A percentile compares a stretch with the other conserved stretches of the same genome.
Evolutionary conservation across 2,797 vertebrate species (phyloP).

Genomic region (Acanthornis magna): DNA sequence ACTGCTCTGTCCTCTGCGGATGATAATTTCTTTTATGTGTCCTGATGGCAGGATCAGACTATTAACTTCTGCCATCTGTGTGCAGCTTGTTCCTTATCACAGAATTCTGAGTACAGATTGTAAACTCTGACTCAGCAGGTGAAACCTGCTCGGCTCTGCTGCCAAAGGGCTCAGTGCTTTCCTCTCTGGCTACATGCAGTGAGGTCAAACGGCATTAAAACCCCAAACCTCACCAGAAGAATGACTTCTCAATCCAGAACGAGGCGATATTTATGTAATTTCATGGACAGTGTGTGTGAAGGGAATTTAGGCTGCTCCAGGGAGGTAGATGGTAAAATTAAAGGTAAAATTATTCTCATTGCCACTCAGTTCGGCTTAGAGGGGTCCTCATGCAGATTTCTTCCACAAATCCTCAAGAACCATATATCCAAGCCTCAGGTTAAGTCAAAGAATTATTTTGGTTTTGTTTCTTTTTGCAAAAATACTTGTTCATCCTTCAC

Average conservation of each 20-base stretch:
- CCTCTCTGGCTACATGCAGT: background rate
- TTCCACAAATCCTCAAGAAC: background rate
- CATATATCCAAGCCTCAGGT: background rate
- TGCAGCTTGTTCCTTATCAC: background rate
- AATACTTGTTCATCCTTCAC: background rate
- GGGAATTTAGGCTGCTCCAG: background rate
- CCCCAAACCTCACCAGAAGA: background rate
- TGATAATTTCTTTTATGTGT: background rate
- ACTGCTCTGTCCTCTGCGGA: background rate
- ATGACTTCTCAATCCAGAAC: background rate
- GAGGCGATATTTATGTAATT: background rate
- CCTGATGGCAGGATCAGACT: background rate
- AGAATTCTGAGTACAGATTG: background rate
- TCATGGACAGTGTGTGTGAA: background rate
- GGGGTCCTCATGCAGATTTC: background rate
- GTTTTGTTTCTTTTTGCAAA: background rate
- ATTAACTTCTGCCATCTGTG: conserved; percentile 27
- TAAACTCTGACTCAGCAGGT: background rate
- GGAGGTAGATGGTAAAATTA: background rate
- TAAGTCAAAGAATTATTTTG: background rate
- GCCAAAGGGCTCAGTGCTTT: background rate
- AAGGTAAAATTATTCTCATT: background rate
- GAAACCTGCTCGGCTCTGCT: background rate
- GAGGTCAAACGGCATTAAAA: background rate
- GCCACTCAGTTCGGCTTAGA: background rate